Evolutionary conservation across 2,888 invertebrate species (phyloP), one percentile per base, ranked within the genome.

Genomic region (Acleris cristana): DNA sequence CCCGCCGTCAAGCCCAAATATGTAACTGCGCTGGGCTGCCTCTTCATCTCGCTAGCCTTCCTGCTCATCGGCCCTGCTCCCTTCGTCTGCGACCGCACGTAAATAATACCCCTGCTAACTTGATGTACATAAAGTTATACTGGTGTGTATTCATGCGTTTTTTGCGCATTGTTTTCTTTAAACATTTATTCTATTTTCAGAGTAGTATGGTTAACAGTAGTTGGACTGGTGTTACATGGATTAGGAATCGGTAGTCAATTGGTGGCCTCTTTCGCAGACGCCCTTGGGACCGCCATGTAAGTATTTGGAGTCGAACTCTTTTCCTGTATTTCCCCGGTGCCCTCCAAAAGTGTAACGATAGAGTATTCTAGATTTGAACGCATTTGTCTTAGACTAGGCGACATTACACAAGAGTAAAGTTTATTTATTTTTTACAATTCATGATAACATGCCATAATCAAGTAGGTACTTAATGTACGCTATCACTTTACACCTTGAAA

Each of bases 211-310:
- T 78, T 96, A 64, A 94, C 95, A 0, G 94, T 97, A 19, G 40
- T 94, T 2, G 96, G 96, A 0, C 86, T 98, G 60, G 94, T 97
- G 10, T 88, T 96, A 1, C 97, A 98, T 73, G 98, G 98, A 0
- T 81, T 98, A 16, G 97, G 97, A 16, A 95, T 97, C 82, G 96
- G 97, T 16, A 96, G 97, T 19, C 96, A 97, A 72, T 93, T 98
- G 45, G 97, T 98, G 12, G 96, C 97, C 0, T 96, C 97, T 4
- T 98, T 98, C 85, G 95, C 97, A 8, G 96, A 97, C 79, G 97
- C 97, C 10, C 93, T 98, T 10, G 94, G 95, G 71, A 96, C 96
- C 6, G 95, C 96, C 8, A 94, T 97, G 97, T 97, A 93, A 95
- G 96, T 94, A 74, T 40, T 49, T 48, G 48, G 3, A 3, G 12